Base-by-base conservation (phyloP, 1,140 invertebrate species). In the Palaemon carinicauda region DNA sequence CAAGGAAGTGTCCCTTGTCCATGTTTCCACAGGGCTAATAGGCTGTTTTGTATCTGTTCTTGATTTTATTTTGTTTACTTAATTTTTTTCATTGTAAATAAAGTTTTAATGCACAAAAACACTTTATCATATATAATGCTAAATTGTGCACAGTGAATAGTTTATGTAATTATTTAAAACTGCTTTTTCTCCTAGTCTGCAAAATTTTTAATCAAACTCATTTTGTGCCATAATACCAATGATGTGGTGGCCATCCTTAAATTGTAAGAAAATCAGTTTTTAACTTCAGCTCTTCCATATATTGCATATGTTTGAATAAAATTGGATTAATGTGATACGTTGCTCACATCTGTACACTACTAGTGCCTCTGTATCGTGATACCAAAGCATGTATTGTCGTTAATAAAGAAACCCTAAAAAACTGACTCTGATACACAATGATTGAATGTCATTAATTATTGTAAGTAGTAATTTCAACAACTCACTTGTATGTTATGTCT, bases 311-410 rank as follows among this genome's bases (percentile, higher is more conserved):
- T 29, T 54, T 21, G 31, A 31, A n/a, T 31, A 21, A 31, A 80
- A 17, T 7, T 56, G 31, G 50, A 31, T 56, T 12, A 41, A 14
- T 19, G 56, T 80, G 29, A 29, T n/a, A 69, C 17, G 27, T 80
- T 79, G 24, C 52, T 54, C 53, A 56, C 54, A 80, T 33, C 56
- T 60, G 54, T 60, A 56, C 77, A 80, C 53, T 54, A 80, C 53
- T 54, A 80, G 77, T 80, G 77, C 77, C 77, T 80, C 77, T 80
- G 77, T 80, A 80, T 50, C 27, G 29, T 80, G 53, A 80, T 80
- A 80, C 77, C 77, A 80, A 80, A 80, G 77, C 54, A 31, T 80
- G 77, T 80, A 80, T 60, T 80, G 75, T 78, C 77, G n/a, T 80
- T 31, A 29, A 80, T 33, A 17, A 80, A 69, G n/a, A 50, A 75